Evolutionary conservation across 2,113 vertebrate species (phyloP).

Genomic region (Tenrec ecaudatus): DNA sequence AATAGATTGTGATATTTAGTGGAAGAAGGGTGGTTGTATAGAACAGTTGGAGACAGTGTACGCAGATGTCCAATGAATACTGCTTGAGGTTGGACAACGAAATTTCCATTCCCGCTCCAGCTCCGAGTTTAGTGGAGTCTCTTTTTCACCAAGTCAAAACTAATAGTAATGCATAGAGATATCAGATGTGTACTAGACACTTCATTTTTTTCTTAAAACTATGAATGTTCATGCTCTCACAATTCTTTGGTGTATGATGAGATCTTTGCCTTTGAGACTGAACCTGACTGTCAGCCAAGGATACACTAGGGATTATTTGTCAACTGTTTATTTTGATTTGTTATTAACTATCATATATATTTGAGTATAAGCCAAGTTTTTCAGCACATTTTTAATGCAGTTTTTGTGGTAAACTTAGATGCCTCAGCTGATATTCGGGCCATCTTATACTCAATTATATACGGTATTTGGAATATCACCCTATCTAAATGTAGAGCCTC

Average conservation of each 20-base stretch:
- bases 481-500: not conserved
- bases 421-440: too few species aligned
- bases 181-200: not conserved
- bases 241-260: not conserved
- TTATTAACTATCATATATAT: not conserved
- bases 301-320: not conserved
- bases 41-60: slow-evolving; percentile 41
- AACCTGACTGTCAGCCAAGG: not conserved
- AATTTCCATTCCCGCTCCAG: slow-evolving; percentile 37
- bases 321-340: not conserved
- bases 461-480: not conserved
- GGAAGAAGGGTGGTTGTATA: slow-evolving; percentile 57
- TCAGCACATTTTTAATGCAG: too few species aligned
- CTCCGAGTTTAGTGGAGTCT: not conserved
- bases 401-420: too few species aligned
- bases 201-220: not conserved
- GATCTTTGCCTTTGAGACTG: not conserved
- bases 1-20: slow-evolving; percentile 72
- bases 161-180: not conserved
- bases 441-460: too few species aligned
- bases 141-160: not conserved
- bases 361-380: too few species aligned
- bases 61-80: slow-evolving; percentile 58
- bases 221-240: not conserved
- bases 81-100: slow-evolving; percentile 37